Evolutionary conservation across 2,888 invertebrate genomes (phyloP).

Genomic region (Antitype chi): DNA sequence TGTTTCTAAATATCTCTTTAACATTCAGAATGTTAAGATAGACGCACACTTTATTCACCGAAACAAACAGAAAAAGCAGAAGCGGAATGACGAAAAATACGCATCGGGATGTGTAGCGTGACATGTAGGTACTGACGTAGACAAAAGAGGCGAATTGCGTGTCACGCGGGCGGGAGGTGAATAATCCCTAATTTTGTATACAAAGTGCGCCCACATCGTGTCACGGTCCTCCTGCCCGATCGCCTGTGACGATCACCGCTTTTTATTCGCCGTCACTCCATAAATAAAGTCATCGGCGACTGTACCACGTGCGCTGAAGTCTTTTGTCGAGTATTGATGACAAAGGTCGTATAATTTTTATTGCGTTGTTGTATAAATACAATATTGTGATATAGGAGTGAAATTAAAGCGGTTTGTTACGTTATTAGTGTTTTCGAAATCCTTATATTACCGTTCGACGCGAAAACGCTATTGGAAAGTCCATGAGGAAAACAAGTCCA

Average conservation of each 20-base stretch:
- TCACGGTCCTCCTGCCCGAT: constrained; percentile 76
- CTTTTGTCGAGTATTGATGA: constrained; percentile 49
- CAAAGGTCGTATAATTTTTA: constrained; percentile 51
- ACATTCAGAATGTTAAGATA: not conserved
- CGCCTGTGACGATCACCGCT: constrained; percentile 75
- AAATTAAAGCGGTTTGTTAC: constrained; percentile 11
- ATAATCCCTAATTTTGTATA: constrained; percentile 88
- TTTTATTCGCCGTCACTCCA: constrained; percentile 71
- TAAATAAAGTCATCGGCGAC: constrained; percentile 71
- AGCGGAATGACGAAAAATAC: constrained; percentile 4
- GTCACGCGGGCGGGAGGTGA: constrained; percentile 77
- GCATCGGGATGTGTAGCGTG: constrained; percentile 36
- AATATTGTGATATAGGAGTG: constrained; percentile 12
- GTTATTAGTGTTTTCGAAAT: not conserved
- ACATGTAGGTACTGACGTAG: constrained; percentile 63
- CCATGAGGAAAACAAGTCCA: not conserved
- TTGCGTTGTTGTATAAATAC: constrained; percentile 37
- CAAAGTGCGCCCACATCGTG: constrained; percentile 81
- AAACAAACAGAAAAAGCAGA: constrained; percentile 1
- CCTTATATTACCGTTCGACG: not conserved
- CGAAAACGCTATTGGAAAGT: not conserved
- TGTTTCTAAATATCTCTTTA: not conserved
- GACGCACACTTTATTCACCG: not conserved
- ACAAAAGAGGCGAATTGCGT: constrained; percentile 77
- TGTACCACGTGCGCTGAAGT: constrained; percentile 71